Base-by-base conservation (phyloP, 2,113 vertebrate species). In the Daphoenositta chrysoptera region DNA sequence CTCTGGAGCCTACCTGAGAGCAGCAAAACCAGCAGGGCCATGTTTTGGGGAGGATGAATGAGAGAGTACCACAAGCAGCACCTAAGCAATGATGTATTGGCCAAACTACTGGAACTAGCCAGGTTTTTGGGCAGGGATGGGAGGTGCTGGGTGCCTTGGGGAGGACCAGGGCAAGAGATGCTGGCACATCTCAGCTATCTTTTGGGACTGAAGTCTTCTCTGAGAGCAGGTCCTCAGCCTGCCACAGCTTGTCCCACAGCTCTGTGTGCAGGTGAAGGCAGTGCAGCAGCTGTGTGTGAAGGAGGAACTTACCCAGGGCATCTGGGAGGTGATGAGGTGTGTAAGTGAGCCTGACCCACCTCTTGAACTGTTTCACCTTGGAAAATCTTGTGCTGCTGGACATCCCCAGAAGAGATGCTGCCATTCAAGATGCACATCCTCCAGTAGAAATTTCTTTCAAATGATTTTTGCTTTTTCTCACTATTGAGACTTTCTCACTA, bases 101-200 rank as follows among this genome's bases (percentile, higher is more conserved):
- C 50, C 40, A 64, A 57, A n/a, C 33, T 12, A 14, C 39, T 57
- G n/a, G 24, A 27, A 80, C 53, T 64, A 51, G 45, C 24, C 23
- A 47, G 37, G 22, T 11, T 54, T 86, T 83, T 76, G 65, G 11
- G 24, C 3, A 4, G 27, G 73, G n/a, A 7, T 69, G 27, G 31
- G 51, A 85, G 24, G 8, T 57, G 11, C 64, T 53, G 31, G 9
- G 9, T 53, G 22, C 51, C 39, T 42, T 6, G 2, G 31, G 13
- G 17, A 69, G 33, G 63, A 86, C 11, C 13, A n/a, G 23, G n/a
- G 10, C 0, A 2, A 90, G 54, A 15, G 31, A 8, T 51, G 31
- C 0, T 5, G 61, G 35, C 27, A 18, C 1, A 2, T 50, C 21
- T 89, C 37, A 13, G 5, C 31, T 35, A 5, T 40, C 9, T 26